A percentile compares a stretch with the other conserved stretches of the same genome.
These are phyloP conservation scores for Oreocharis arfaki DNA, from an alignment of 2,113 vertebrate genomes.

Conservation along the genomic window DNA sequence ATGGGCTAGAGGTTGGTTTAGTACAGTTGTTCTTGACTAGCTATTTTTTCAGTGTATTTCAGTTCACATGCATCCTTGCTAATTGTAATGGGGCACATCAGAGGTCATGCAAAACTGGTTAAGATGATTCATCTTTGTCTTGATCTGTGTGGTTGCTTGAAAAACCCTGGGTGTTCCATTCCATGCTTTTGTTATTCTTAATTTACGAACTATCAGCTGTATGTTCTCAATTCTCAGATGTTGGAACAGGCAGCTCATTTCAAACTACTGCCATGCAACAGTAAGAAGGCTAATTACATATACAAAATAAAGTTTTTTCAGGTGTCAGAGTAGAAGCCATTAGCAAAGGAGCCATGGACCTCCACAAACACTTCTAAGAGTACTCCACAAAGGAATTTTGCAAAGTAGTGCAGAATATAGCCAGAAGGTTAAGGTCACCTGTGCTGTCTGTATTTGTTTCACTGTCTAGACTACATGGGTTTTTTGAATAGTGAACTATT, in stretches of 20 bases:
- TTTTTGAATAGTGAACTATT: neutral
- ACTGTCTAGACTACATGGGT: neutral
- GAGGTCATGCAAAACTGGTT: neutral
- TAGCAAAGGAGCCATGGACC: accelerated
- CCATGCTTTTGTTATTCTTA: neutral
- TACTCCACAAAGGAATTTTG: neutral
- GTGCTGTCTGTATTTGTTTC: neutral
- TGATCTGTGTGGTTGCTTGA: neutral
- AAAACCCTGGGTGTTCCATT: neutral
- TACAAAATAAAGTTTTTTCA: neutral
- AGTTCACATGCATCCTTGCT: neutral
- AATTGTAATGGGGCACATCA: neutral
- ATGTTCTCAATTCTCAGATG: neutral
- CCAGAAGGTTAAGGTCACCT: neutral
- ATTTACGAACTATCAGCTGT: neutral
- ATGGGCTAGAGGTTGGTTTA: neutral
- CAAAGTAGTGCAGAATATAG: neutral
- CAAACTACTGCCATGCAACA: neutral
- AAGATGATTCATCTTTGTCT: neutral
- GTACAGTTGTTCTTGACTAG: neutral
- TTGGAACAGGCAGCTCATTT: neutral
- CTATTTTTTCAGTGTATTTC: neutral
- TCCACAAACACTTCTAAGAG: neutral
- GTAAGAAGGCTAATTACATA: neutral
- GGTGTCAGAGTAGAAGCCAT: neutral